Evolutionary conservation across 2,797 vertebrate species (phyloP).

Genomic region (Danio aesculapii): DNA sequence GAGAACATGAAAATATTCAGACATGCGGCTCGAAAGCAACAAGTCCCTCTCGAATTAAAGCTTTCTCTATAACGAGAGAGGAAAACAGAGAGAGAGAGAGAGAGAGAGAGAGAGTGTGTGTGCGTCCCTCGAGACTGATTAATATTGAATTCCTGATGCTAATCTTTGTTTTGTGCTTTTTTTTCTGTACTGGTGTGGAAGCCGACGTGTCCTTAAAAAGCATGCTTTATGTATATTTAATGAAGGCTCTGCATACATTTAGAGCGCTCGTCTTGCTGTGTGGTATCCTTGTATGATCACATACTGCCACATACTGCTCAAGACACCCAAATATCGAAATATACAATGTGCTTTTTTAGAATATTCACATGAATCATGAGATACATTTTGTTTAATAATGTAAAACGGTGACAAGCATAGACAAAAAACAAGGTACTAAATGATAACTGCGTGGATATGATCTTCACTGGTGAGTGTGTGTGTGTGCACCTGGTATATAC

Average conservation of each 20-base stretch:
- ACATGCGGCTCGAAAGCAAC: conserved; percentile 67
- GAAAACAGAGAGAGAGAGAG: conserved; percentile 19
- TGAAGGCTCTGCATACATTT: conserved; percentile 81
- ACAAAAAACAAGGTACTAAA: not conserved
- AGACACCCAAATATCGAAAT: conserved; percentile 22
- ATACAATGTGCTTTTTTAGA: not conserved
- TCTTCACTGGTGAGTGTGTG: not conserved
- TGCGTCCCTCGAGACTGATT: conserved; percentile 84
- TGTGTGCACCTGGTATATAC: not conserved
- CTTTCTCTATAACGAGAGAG: conserved; percentile 60
- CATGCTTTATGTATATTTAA: conserved; percentile 82
- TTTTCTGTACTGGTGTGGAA: conserved; percentile 61
- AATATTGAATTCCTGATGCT: conserved; percentile 85
- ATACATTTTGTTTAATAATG: conserved; percentile 18
- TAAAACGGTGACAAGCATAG: not conserved
- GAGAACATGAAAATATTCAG: conserved; percentile 76
- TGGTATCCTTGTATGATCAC: conserved; percentile 68
- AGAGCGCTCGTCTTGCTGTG: conserved; percentile 78
- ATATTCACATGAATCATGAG: not conserved
- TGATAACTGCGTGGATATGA: not conserved
- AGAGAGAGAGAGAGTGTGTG: not conserved
- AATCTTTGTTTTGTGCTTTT: conserved; percentile 81
- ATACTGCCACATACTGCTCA: conserved; percentile 39
- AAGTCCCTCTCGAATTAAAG: conserved; percentile 80
- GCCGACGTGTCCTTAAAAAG: conserved; percentile 61